These are phyloP conservation scores for Callyntrura guangdongensis DNA, from an alignment of 2,888 invertebrate genomes.

Conservation along the genomic window DNA sequence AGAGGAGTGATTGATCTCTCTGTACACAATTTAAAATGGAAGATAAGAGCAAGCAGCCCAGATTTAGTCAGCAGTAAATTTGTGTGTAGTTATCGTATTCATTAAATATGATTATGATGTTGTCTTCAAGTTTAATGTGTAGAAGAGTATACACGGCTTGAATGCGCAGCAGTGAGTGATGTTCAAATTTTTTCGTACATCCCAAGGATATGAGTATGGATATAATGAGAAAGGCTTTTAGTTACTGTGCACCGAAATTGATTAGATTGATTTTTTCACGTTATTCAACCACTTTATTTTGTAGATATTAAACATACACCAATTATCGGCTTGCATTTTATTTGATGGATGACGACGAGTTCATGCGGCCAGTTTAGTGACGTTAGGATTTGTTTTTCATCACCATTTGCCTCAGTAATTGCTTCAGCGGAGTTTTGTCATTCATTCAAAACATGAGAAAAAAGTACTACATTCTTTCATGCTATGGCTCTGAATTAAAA, in stretches of 20 bases:
- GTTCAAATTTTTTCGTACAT: too few relatives aligned
- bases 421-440: conserved; percentile 6
- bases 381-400: conserved; percentile 50
- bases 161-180: too few relatives aligned
- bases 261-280: not conserved
- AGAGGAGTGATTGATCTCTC: too few relatives aligned
- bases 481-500: conserved; percentile 41
- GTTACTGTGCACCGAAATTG: not conserved
- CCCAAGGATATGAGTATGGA: too few relatives aligned
- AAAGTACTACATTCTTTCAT: conserved; percentile 44
- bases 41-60: not conserved
- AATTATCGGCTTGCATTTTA: not conserved
- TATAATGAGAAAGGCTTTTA: too few relatives aligned
- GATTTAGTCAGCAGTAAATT: too few relatives aligned
- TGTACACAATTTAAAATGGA: not conserved
- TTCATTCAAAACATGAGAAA: conserved; percentile 62
- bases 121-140: too few relatives aligned
- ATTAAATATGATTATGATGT: too few relatives aligned
- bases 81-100: too few relatives aligned
- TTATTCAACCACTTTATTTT: conserved; percentile 2
- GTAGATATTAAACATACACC: too few relatives aligned
- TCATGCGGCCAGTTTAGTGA: not conserved
- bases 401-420: not conserved
- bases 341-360: not conserved
- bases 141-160: too few relatives aligned